Percentiles rank a stretch among this genome's conserved stretches.
Evolutionary conservation across 1,140 invertebrate genomes (phyloP).

Genomic region (Notospermus geniculatus): DNA sequence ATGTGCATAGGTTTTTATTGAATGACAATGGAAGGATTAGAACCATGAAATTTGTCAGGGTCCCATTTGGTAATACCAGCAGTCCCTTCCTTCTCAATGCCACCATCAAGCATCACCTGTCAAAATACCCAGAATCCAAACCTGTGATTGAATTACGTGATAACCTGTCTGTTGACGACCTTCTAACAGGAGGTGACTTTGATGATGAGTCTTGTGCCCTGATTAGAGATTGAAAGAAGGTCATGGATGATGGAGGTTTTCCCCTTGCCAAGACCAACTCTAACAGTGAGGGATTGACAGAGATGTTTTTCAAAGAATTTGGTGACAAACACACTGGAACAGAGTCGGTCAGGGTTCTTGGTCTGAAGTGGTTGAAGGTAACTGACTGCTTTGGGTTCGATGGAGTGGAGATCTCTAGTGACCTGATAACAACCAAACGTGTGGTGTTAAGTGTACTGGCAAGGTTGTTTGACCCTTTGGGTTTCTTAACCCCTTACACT

Average conservation of each 20-base stretch:
- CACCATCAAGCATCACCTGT: slow-evolving; percentile 31
- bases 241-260: slow-evolving; percentile 1
- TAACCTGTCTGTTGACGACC: slow-evolving; percentile 58
- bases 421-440: background rate
- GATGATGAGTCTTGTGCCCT: slow-evolving; percentile 41
- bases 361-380: background rate
- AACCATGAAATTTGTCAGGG: slow-evolving; percentile 2
- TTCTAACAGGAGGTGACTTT: slow-evolving; percentile 43
- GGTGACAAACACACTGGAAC: background rate
- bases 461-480: slow-evolving; percentile 10
- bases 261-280: background rate
- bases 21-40: background rate
- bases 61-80: slow-evolving; percentile 13
- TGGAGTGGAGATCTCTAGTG: background rate
- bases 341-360: background rate
- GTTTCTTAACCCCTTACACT: background rate
- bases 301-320: slow-evolving; percentile 8
- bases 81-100: slow-evolving; percentile 19
- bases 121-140: slow-evolving; percentile 26
- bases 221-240: slow-evolving; percentile 11
- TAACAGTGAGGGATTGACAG: background rate
- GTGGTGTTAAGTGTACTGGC: slow-evolving; percentile 1
- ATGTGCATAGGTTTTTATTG: slow-evolving; percentile 15
- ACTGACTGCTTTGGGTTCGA: background rate
- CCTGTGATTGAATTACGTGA: slow-evolving; percentile 33